Conservation (phyloP, 2,888 invertebrate genomes). For the Branchinecta sandiegonensis region DNA sequence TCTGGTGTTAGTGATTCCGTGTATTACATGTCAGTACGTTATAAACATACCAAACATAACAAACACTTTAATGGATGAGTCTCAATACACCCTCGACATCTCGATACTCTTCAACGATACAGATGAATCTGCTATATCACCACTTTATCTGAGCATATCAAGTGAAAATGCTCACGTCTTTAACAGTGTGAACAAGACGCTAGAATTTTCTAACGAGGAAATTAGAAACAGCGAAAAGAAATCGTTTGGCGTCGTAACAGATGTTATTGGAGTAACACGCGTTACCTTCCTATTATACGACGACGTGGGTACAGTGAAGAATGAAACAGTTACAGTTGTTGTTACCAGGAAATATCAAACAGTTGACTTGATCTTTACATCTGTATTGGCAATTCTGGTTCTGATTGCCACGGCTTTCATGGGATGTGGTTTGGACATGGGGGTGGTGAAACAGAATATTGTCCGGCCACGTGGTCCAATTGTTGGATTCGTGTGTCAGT, state of each 20-base stretch:
- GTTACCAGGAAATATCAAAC: background rate
- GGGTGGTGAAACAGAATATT: slow-evolving; percentile 34
- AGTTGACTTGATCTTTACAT: slow-evolving; percentile 29
- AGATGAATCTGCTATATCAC: background rate
- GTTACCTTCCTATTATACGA: background rate
- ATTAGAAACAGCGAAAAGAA: background rate
- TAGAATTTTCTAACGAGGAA: background rate
- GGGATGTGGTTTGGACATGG: slow-evolving; percentile 37
- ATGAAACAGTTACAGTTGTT: background rate
- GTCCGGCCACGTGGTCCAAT: slow-evolving; percentile 38
- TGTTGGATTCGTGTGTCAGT: slow-evolving; percentile 39
- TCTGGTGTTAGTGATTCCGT: too few relatives aligned
- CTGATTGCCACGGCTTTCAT: slow-evolving; percentile 36
- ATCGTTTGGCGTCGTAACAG: background rate
- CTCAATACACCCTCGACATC: background rate
- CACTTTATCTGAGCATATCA: background rate
- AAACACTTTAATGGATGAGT: slow-evolving; percentile 1
- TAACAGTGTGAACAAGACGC: background rate
- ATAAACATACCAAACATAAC: background rate
- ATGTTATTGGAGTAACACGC: background rate
- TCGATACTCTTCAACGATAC: background rate
- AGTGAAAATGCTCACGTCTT: background rate
- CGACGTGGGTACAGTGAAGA: background rate
- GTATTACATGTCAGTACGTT: background rate
- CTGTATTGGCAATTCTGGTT: slow-evolving; percentile 31